Conservation (phyloP, 2,797 vertebrate genomes). For the Otolemur crassicaudatus region DNA sequence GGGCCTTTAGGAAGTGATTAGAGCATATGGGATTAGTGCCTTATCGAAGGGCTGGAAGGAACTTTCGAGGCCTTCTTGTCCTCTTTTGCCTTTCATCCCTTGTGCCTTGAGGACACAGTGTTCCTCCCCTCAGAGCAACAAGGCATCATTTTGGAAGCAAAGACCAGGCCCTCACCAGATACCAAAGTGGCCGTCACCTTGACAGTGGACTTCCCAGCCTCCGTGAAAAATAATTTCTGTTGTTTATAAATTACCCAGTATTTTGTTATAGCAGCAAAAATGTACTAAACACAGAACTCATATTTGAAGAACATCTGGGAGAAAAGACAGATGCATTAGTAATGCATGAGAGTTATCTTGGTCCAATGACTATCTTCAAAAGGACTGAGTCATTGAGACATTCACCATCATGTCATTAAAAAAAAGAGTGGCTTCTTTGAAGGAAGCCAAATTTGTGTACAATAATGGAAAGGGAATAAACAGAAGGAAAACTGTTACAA, state of each 20-base stretch:
- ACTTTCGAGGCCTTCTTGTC: not conserved
- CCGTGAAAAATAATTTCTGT: not conserved
- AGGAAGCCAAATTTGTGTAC: not conserved
- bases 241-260: not conserved
- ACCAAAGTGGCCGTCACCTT: not conserved
- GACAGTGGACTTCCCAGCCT: not conserved
- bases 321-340: accelerated
- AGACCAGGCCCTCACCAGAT: not conserved
- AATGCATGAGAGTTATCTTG: not conserved
- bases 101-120: not conserved
- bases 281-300: not conserved
- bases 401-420: not conserved
- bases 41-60: not conserved
- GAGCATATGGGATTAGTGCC: not conserved
- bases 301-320: not conserved
- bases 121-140: not conserved
- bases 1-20: not conserved
- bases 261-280: not conserved
- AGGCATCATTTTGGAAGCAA: not conserved
- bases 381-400: not conserved
- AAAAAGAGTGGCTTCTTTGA: not conserved
- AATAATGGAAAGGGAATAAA: not conserved
- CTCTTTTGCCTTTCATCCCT: not conserved
- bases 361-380: not conserved
- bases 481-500: not conserved